Percentiles rank a stretch among this genome's conserved stretches.
Evolutionary conservation across 2,797 vertebrate species (phyloP).

Genomic region (Presbytis comata): DNA sequence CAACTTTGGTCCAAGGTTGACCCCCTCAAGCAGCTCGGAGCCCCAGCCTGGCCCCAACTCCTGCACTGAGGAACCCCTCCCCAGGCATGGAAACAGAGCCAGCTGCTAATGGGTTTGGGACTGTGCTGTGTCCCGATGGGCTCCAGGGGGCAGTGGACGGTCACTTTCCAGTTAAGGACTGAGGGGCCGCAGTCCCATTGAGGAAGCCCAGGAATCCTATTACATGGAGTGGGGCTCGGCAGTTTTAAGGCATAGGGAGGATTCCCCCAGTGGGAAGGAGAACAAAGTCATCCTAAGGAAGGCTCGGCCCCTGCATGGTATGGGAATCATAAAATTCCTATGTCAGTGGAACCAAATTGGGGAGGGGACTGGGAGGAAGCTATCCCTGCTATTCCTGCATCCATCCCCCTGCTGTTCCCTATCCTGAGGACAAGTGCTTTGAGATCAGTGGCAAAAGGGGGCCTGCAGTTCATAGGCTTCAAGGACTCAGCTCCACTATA

Average conservation of each 20-base stretch:
- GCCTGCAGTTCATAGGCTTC: not conserved
- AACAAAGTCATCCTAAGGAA: not conserved
- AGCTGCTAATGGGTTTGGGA: slow-evolving; percentile 42
- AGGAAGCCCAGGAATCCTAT: not conserved
- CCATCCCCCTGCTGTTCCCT: not conserved
- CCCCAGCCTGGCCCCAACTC: slow-evolving; percentile 11
- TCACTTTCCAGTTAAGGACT: slow-evolving; percentile 56
- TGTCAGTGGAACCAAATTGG: not conserved
- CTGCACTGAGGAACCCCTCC: not conserved
- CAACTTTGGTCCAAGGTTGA: slow-evolving; percentile 73
- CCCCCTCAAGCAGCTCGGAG: slow-evolving; percentile 54
- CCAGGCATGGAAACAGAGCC: slow-evolving; percentile 48
- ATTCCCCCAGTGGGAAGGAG: not conserved
- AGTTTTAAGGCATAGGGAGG: not conserved
- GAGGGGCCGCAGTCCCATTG: not conserved
- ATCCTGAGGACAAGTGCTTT: slow-evolving; percentile 52
- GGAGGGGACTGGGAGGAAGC: not conserved
- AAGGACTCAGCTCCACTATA: not conserved
- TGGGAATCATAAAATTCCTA: not conserved
- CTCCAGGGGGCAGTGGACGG: slow-evolving; percentile 43
- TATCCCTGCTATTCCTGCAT: not conserved
- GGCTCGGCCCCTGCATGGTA: not conserved
- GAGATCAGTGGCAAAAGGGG: not conserved
- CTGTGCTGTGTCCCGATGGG: not conserved
- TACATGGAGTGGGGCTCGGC: not conserved